Base-by-base conservation (phyloP, 2,888 invertebrate genomes). In the Halictus ligatus region DNA sequence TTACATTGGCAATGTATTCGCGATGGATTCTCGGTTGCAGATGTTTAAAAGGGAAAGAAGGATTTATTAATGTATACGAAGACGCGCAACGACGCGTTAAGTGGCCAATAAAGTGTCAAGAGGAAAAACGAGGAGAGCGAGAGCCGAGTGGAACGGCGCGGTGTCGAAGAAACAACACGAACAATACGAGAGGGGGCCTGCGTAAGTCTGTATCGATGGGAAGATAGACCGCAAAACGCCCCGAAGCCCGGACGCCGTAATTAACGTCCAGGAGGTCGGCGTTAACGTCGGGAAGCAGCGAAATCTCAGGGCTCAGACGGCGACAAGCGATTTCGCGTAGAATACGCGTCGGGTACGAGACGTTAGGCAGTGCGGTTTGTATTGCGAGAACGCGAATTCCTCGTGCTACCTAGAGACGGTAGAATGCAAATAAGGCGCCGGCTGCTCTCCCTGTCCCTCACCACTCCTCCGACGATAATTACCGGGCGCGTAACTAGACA, bases 401-500 rank as follows among this genome's bases (percentile, higher is more conserved):
- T 79, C 84, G 74, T 82, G 75, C 58, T 58, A 58, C 81, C 72
- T 77, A 84, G 84, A 88, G 89, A 89, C 88, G 78, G 48, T 75
- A 84, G 84, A 90, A 92, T 92, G 90, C 89, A 90, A 92, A 92
- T 90, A 90, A 87, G 88, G 64, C 82, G 75, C 43, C 76, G 72
- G 54, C 75, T 87, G 83, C 80, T 84, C 35, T 64, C 35, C 40
- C 40, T 64, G 40, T 69, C 69, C 80, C 72, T 60, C 75, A 48
- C 78, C 29, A 5, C 74, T 50, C 35, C 60, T 54, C 58, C 58
- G 73, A 80, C 81, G 75, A 83, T 91, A 92, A 93, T 93, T 92
- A 92, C 89, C 85, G 86, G 83, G 78, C 86, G 84, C 89, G 86
- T 91, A 92, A 90, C 87, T 89, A 85, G 90, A 92, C 85, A 83